A percentile compares a stretch with the other conserved stretches of the same genome.
Conservation (phyloP, 2,888 invertebrate genomes). For the Diadromus collaris region DNA sequence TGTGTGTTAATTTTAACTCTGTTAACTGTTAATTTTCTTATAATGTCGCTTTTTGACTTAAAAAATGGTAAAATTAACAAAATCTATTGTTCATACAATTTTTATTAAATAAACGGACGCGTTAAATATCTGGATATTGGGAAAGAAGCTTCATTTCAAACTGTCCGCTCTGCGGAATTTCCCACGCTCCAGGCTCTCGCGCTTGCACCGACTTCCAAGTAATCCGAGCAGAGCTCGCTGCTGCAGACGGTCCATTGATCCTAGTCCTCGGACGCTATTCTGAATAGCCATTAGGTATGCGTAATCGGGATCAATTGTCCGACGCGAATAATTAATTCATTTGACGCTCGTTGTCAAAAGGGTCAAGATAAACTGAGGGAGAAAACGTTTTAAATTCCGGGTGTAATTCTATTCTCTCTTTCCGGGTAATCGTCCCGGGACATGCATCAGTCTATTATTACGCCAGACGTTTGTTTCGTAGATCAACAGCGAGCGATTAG, state of each 20-base stretch:
- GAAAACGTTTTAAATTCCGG: constrained; percentile 45
- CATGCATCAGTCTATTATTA: constrained; percentile 28
- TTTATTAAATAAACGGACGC: background rate
- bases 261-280: constrained; percentile 48
- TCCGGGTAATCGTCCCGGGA: constrained; percentile 56
- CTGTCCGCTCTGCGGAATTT: constrained; percentile 11
- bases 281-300: constrained; percentile 29
- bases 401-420: constrained; percentile 51
- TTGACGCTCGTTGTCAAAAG: constrained; percentile 39
- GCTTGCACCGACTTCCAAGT: constrained; percentile 35
- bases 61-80: background rate
- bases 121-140: background rate
- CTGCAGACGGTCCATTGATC: constrained; percentile 57
- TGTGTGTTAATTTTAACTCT: background rate
- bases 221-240: constrained; percentile 47
- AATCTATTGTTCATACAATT: background rate
- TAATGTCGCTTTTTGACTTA: background rate
- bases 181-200: constrained; percentile 26
- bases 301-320: constrained; percentile 36
- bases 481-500: background rate
- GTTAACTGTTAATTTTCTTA: background rate
- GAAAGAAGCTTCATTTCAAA: background rate
- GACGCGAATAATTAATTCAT: constrained; percentile 60
- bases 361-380: constrained; percentile 34
- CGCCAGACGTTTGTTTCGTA: constrained; percentile 35